Evolutionary conservation across 2,888 invertebrate genomes (phyloP).

Genomic region (Magallana nippona): DNA sequence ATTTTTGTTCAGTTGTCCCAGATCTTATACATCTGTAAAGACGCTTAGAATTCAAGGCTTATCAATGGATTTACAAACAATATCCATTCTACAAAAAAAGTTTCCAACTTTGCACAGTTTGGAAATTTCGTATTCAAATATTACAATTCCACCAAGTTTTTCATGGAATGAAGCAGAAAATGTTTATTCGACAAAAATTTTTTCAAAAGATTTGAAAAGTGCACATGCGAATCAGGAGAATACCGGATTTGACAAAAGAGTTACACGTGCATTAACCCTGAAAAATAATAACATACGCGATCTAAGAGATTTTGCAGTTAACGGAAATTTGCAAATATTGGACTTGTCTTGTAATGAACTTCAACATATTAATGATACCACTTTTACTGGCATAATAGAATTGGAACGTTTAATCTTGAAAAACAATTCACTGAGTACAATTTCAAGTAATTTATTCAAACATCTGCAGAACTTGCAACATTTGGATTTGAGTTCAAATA

Average conservation of each 20-base stretch:
- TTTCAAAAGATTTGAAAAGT: too few relatives aligned
- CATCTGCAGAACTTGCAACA: conserved; percentile 36
- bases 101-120: conserved; percentile 48
- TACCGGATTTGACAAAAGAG: not conserved
- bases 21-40: not conserved
- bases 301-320: conserved; percentile 37
- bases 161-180: conserved; percentile 40
- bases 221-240: too few relatives aligned
- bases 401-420: conserved; percentile 46
- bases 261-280: conserved; percentile 22
- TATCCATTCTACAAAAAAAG: not conserved
- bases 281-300: conserved; percentile 45
- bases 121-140: conserved; percentile 43
- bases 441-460: conserved; percentile 35
- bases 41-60: not conserved
- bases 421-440: conserved; percentile 33
- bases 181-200: not conserved
- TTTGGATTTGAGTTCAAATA: conserved; percentile 39
- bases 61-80: not conserved
- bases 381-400: conserved; percentile 38
- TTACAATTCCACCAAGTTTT: conserved; percentile 47
- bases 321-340: conserved; percentile 42
- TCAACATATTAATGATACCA: conserved; percentile 33
- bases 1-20: not conserved
- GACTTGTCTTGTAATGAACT: conserved; percentile 40